These are phyloP conservation scores for Adelosebastes latens DNA, from an alignment of 2,797 vertebrate genomes.

Conservation along the genomic window DNA sequence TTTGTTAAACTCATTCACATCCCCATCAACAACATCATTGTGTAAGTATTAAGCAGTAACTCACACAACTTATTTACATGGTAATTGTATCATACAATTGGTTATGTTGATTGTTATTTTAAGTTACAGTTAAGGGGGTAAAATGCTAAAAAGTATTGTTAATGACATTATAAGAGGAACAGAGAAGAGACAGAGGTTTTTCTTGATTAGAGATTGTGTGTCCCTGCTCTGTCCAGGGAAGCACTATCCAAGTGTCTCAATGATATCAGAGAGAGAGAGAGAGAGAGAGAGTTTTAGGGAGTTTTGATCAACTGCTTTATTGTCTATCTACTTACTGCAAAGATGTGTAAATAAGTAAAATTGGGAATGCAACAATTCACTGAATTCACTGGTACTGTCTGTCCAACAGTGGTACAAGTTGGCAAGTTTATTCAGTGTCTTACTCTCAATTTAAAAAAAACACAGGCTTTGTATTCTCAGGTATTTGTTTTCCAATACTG, in stretches of 20 bases:
- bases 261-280: not conserved
- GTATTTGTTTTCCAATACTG: not conserved
- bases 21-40: slow-evolving; percentile 99
- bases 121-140: not conserved
- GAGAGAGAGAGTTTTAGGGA: too few species aligned
- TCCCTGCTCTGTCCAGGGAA: not conserved
- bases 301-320: not conserved
- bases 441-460: too few species aligned
- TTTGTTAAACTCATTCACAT: slow-evolving; percentile 99
- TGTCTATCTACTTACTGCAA: not conserved
- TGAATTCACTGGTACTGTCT: not conserved
- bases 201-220: not conserved
- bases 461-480: not conserved
- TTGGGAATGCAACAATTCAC: not conserved
- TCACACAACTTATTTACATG: not conserved
- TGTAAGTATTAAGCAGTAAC: slow-evolving; percentile 86
- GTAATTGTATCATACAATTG: too few species aligned
- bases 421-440: not conserved
- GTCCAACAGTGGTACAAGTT: too few species aligned
- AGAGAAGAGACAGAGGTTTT: not conserved
- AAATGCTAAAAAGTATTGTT: fast-evolving
- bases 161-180: not conserved
- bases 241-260: not conserved
- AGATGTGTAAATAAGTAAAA: not conserved
- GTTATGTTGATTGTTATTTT: not conserved